Conservation (phyloP, 2,113 vertebrate genomes). For the Ctenomys sociabilis region DNA sequence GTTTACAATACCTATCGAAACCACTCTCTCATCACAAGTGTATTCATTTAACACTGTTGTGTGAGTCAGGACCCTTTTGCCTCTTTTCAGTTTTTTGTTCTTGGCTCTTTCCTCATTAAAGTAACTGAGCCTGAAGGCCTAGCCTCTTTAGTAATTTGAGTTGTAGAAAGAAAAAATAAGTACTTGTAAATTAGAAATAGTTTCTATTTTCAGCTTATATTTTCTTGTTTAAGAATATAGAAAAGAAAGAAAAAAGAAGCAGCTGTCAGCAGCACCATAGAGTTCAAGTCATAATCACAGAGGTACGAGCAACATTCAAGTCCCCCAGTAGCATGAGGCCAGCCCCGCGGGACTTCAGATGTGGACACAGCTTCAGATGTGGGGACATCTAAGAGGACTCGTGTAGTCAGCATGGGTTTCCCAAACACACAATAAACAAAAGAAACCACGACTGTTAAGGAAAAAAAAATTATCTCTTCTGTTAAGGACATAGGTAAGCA, state of each 20-base stretch:
- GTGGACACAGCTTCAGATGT: neutral
- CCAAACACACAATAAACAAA: neutral
- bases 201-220: neutral
- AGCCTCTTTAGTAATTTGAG: neutral
- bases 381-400: too few relatives aligned
- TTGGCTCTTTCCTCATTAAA: neutral
- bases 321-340: rapidly evolving
- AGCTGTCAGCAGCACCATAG: neutral
- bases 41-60: neutral
- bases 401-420: neutral
- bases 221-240: neutral
- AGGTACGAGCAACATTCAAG: neutral
- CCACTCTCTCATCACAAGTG: too few relatives aligned
- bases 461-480: neutral
- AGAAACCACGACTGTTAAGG: neutral
- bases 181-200: neutral
- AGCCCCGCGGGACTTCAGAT: neutral
- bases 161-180: neutral
- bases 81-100: too few relatives aligned
- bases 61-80: neutral
- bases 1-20: neutral
- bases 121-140: neutral
- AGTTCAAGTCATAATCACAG: neutral
- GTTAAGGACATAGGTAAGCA: neutral
- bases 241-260: neutral